These are phyloP conservation scores for Ophion obscuratus DNA, from an alignment of 2,888 invertebrate species.

Conservation along the genomic window DNA sequence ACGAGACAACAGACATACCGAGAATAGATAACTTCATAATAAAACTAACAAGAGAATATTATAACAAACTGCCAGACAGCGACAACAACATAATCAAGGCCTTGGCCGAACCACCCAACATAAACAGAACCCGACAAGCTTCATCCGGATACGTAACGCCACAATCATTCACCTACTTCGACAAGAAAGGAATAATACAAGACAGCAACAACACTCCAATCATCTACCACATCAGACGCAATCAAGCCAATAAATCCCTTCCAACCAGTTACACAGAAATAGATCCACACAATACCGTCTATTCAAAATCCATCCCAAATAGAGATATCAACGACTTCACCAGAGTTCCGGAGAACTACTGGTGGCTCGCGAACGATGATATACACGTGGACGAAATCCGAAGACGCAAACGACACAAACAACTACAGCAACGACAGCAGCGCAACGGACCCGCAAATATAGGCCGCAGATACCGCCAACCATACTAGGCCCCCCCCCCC, in stretches of 20 bases:
- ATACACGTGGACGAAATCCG: background rate
- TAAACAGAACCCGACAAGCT: background rate
- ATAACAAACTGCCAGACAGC: background rate
- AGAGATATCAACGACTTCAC: background rate
- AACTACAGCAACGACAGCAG: too few species aligned
- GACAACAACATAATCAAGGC: background rate
- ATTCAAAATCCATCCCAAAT: background rate
- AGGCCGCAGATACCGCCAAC: too few species aligned
- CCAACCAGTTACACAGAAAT: background rate
- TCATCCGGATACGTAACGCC: background rate
- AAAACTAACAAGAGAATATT: too few species aligned
- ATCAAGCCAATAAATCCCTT: slow-evolving; percentile 3
- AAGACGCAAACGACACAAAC: too few species aligned
- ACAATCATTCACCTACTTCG: background rate
- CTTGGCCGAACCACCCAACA: background rate
- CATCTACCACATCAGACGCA: background rate
- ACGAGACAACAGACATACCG: background rate
- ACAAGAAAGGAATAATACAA: slow-evolving; percentile 6
- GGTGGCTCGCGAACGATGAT: background rate
- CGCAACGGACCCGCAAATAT: too few species aligned
- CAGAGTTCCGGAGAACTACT: background rate
- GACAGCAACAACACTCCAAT: background rate
- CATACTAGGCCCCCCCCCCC: too few species aligned
- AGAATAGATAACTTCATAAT: too few species aligned
- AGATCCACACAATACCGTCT: background rate